These are phyloP conservation scores for Heliconius hortense DNA, from an alignment of 2,888 invertebrate genomes.

Conservation along the genomic window DNA sequence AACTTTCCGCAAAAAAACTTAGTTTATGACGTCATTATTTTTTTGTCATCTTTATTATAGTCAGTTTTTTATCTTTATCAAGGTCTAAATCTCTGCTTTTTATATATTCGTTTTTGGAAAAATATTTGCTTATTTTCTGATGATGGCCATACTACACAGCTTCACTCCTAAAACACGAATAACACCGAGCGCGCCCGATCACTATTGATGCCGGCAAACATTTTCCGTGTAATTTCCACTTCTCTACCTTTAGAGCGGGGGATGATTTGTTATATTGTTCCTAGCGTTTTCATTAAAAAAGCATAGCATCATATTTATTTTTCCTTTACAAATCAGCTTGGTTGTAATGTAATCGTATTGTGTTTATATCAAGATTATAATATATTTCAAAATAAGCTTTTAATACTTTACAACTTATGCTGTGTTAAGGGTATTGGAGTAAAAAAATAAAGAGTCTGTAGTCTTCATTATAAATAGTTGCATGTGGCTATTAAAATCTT, in stretches of 20 bases:
- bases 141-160: constrained; percentile 60
- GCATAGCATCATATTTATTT: constrained; percentile 32
- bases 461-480: constrained; percentile 18
- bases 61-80: neutral
- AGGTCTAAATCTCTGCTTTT: neutral
- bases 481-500: constrained; percentile 26
- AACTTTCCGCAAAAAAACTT: neutral
- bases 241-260: constrained; percentile 50
- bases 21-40: too few species aligned
- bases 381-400: neutral
- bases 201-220: constrained; percentile 75
- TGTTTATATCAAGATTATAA: neutral
- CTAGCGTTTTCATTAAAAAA: constrained; percentile 1
- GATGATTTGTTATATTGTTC: constrained; percentile 58
- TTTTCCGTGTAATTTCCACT: constrained; percentile 76
- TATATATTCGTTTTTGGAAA: neutral
- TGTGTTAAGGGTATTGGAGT: neutral
- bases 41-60: too few species aligned
- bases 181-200: constrained; percentile 59
- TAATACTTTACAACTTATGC: neutral
- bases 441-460: neutral
- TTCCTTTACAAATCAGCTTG: neutral
- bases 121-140: neutral
- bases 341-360: neutral
- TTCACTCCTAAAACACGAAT: constrained; percentile 57